phyloP scores from a whole-genome alignment of 2,888 invertebrate genomes.

The Drosophila pseudotakahashii region DNA sequence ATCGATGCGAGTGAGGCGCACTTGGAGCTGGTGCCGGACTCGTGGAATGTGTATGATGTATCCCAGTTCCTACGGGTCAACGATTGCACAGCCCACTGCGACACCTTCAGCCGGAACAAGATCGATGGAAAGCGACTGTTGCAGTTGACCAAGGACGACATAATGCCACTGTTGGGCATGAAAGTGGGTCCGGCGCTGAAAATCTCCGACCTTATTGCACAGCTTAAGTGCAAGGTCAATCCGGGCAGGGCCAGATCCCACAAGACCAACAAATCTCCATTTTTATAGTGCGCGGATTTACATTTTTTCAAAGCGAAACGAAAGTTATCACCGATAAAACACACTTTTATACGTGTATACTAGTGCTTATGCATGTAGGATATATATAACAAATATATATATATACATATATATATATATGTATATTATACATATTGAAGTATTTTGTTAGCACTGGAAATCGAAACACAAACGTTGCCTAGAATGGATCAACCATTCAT shows the following conservation, averaged over 20 bases:
- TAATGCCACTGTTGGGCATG: slow-evolving; percentile 94
- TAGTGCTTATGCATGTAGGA: slow-evolving; percentile 13
- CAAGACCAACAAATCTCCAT: slow-evolving; percentile 88
- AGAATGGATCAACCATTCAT: slow-evolving; percentile 61
- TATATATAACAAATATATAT: slow-evolving; percentile 30
- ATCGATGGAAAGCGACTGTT: slow-evolving; percentile 93
- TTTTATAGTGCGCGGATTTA: slow-evolving; percentile 86
- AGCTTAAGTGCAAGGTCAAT: slow-evolving; percentile 90
- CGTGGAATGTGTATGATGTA: slow-evolving; percentile 94
- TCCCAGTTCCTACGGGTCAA: slow-evolving; percentile 95
- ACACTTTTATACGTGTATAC: slow-evolving; percentile 31
- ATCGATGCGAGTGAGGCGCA: slow-evolving; percentile 67
- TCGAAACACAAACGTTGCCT: slow-evolving; percentile 75
- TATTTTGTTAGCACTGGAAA: slow-evolving; percentile 75
- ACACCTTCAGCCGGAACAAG: slow-evolving; percentile 88
- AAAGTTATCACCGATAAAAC: slow-evolving; percentile 64
- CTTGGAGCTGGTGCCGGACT: slow-evolving; percentile 85
- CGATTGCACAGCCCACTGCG: slow-evolving; percentile 91
- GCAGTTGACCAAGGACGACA: slow-evolving; percentile 93
- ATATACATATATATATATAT: too few relatives aligned
- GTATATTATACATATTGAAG: slow-evolving; percentile 60
- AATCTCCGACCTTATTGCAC: slow-evolving; percentile 96
- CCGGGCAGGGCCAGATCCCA: slow-evolving; percentile 83
- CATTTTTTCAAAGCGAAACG: slow-evolving; percentile 36
- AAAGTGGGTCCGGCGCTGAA: slow-evolving; percentile 98